phyloP scores from a whole-genome alignment of 2,888 invertebrate species.

The Parthenolecanium corni region DNA sequence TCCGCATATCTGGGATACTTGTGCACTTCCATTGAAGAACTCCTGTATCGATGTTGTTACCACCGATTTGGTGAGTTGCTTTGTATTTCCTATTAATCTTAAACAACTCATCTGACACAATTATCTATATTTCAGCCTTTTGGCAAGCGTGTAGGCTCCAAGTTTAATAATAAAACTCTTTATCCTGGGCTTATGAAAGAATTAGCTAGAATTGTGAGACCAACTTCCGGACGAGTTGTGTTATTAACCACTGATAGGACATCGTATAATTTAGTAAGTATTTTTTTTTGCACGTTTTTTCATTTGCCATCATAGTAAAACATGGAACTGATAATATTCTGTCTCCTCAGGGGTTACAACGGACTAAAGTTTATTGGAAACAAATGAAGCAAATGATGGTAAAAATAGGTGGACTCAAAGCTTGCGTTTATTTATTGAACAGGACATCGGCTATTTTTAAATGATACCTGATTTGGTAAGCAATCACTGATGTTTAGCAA shows the following conservation, averaged over 20 bases:
- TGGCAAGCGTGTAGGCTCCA: slow-evolving; percentile 45
- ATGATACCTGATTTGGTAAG: not conserved
- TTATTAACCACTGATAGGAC: slow-evolving; percentile 42
- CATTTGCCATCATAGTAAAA: not conserved
- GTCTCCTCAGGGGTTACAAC: slow-evolving; percentile 32
- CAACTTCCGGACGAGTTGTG: slow-evolving; percentile 43
- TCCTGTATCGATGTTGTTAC: slow-evolving; percentile 45
- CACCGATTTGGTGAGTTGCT: slow-evolving; percentile 44
- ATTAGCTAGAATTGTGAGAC: slow-evolving; percentile 42
- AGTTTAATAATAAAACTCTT: slow-evolving; percentile 42
- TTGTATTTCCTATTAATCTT: slow-evolving; percentile 2
- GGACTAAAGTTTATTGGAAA: slow-evolving; percentile 35
- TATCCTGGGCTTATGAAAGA: slow-evolving; percentile 44
- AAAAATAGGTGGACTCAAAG: slow-evolving; percentile 39
- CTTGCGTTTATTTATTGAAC: slow-evolving; percentile 36
- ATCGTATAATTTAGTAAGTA: slow-evolving; percentile 6
- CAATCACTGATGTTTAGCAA: too few relatives aligned
- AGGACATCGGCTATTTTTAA: slow-evolving; percentile 25
- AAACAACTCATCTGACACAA: slow-evolving; percentile 2
- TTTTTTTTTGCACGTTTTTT: not conserved
- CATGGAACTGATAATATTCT: not conserved
- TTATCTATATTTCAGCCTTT: slow-evolving; percentile 41
- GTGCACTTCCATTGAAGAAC: slow-evolving; percentile 42
- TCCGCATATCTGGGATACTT: slow-evolving; percentile 43
- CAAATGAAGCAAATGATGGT: slow-evolving; percentile 34